Base-by-base conservation (phyloP, 2,113 vertebrate species). In the Phylloscopus trochiloides region DNA sequence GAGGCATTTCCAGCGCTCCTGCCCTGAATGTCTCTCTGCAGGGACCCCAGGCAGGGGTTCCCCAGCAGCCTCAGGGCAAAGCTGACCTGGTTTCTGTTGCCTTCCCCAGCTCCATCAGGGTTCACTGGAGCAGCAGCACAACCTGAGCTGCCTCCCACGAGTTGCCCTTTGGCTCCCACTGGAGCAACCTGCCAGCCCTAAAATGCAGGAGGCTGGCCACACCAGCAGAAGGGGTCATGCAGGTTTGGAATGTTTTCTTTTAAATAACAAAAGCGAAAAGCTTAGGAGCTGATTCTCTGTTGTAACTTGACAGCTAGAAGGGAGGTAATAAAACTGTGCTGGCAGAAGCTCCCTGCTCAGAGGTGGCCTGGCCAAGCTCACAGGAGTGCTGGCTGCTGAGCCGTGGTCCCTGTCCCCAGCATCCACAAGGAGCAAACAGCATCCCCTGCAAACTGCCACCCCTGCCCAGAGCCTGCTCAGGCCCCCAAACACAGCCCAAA, bases 61-160 rank as follows among this genome's bases (percentile, higher is more conserved):
- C 88, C 91, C 36, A 63, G 86, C 78, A 91, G 75, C 82, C 83
- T 78, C 54, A 52, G 59, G 81, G 62, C 58, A 92, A 89, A 78
- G 20, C 70, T 78, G 77, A 79, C 66, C 52, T 11, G 54, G 42
- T 65, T 89, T 58, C 50, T 50, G 14, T 6, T 74, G 71, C 86
- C 17, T 45, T 91, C 26, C 28, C 58, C 77, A 51, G 47, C 1
- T 0, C 84, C 62, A 45, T 19, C 48, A 17, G 73, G 61, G 52
- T 31, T 74, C 5, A 5, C 32, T 25, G 57, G 40, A 1, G 2
- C 75, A 58, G 63, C n/a, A 34, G n/a, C 9, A 51, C 42, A 29
- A n/a, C 40, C 73, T 15, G 28, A 75, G n/a, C 52, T 1, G 3
- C 52, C 61, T 38, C 43, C 42, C 38, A 22, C 0, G 0, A 63